phyloP scores from a whole-genome alignment of 2,113 vertebrate genomes.

The Bos taurus region DNA sequence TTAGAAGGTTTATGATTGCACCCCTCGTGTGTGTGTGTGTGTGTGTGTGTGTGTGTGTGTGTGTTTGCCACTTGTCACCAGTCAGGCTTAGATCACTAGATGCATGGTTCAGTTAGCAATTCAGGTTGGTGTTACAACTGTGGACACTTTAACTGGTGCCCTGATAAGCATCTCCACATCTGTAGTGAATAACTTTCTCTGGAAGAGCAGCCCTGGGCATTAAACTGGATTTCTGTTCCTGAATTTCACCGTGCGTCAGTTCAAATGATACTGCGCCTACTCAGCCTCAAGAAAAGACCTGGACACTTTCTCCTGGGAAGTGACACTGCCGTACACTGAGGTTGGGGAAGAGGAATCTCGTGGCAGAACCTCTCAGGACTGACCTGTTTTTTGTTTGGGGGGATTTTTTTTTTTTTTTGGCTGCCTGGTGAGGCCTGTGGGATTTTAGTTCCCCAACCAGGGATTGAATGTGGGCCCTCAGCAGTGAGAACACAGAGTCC shows the following conservation, averaged over 20 bases:
- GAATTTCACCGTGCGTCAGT: neutral
- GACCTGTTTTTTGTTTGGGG: neutral
- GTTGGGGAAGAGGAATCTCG: neutral
- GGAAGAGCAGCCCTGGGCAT: constrained; percentile 1
- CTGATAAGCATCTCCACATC: neutral
- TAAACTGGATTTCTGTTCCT: neutral
- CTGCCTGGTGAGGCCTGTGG: neutral
- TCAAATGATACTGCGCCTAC: neutral
- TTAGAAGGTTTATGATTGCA: neutral
- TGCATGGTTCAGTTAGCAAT: neutral
- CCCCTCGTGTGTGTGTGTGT: neutral
- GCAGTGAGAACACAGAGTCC: neutral
- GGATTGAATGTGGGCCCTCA: neutral
- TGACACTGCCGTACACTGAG: neutral
- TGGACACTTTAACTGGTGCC: neutral
- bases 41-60: neutral
- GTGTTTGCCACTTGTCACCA: neutral
- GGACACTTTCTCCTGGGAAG: neutral
- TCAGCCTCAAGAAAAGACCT: neutral
- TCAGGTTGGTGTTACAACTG: neutral
- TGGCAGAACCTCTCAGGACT: neutral
- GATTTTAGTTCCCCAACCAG: neutral
- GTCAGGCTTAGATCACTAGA: neutral
- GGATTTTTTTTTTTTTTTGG: neutral
- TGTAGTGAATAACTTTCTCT: constrained; percentile 36